These are phyloP conservation scores for Brenthis ino DNA, from an alignment of 2,888 invertebrate genomes.

Conservation along the genomic window DNA sequence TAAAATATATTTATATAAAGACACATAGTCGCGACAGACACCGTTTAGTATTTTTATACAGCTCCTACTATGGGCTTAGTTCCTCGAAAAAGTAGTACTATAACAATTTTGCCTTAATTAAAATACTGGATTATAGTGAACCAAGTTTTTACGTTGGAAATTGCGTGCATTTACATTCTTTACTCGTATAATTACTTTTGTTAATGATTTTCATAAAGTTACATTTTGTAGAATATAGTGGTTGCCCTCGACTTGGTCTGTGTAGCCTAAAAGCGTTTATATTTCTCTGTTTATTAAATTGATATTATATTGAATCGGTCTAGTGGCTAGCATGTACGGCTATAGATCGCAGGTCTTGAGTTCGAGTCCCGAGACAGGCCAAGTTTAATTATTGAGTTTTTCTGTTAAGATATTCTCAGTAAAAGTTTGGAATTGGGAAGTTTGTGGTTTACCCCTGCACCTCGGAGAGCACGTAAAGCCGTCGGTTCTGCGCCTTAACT, in stretches of 20 bases:
- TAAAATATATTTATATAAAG: conserved; percentile 5
- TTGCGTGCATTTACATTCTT: conserved; percentile 20
- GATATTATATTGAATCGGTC: no score
- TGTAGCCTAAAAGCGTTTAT: neutral
- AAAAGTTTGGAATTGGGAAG: no score
- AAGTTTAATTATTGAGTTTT: no score
- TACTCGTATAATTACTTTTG: conserved; percentile 27
- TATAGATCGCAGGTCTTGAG: no score
- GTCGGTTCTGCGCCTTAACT: no score
- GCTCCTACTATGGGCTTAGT: conserved; percentile 32
- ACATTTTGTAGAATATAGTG: conserved; percentile 3
- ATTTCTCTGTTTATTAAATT: no score
- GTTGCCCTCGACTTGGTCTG: neutral
- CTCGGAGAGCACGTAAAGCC: no score
- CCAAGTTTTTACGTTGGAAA: conserved; percentile 26
- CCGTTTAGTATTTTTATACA: conserved; percentile 14
- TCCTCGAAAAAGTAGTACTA: conserved; percentile 38
- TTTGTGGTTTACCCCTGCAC: no score
- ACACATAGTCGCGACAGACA: conserved; percentile 17
- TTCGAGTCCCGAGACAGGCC: no score
- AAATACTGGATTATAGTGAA: conserved; percentile 34
- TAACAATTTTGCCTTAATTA: conserved; percentile 42
- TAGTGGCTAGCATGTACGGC: no score
- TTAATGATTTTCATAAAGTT: conserved; percentile 24
- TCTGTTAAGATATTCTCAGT: no score